These are phyloP conservation scores for Drosophila erecta DNA, from an alignment of 1,140 invertebrate genomes.

Conservation along the genomic window DNA sequence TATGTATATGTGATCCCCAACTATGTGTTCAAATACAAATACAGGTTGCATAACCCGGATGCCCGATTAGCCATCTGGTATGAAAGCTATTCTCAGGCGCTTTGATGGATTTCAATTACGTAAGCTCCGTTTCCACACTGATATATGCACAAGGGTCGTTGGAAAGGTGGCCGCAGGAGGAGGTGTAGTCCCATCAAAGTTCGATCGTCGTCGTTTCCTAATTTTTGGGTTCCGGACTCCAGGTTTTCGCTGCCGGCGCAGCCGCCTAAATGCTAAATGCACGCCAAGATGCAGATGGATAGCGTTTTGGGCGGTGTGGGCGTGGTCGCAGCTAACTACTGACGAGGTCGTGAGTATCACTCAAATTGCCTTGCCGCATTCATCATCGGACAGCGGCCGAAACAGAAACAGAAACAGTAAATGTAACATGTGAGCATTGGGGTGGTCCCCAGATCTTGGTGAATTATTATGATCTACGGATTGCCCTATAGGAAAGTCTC, in stretches of 20 bases:
- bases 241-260: constrained; percentile 7
- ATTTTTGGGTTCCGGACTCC: constrained; percentile 42
- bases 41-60: constrained; percentile 21
- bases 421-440: constrained; percentile 53
- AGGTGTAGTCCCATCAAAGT: constrained; percentile 45
- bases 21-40: neutral
- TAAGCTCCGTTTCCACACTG: constrained; percentile 39
- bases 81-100: constrained; percentile 40
- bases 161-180: constrained; percentile 16
- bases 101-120: constrained; percentile 43
- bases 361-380: constrained; percentile 63
- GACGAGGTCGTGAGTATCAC: constrained; percentile 73
- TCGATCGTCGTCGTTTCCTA: constrained; percentile 44
- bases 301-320: constrained; percentile 48
- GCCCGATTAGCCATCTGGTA: constrained; percentile 25
- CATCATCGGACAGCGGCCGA: constrained; percentile 41
- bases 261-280: constrained; percentile 42
- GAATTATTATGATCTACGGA: neutral
- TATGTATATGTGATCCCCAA: neutral
- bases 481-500: neutral
- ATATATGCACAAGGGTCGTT: constrained; percentile 7
- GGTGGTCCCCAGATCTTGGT: constrained; percentile 20
- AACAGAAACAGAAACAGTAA: constrained; percentile 45
- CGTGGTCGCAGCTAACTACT: constrained; percentile 61
- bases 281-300: constrained; percentile 59